Conservation (phyloP, 2,888 invertebrate genomes). For the Cremastobaeus sp. region DNA sequence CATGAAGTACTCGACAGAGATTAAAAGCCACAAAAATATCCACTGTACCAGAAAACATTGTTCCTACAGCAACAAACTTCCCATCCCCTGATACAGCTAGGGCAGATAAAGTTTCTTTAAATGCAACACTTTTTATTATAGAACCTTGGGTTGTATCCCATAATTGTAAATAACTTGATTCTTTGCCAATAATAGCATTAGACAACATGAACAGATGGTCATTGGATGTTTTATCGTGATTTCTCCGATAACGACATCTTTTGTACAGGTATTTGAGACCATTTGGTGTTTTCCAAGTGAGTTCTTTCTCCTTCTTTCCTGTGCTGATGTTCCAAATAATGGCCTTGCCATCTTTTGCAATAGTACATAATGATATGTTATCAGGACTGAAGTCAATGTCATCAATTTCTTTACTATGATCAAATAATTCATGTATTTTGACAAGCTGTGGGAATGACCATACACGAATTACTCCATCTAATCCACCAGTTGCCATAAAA, state of each 20-base stretch:
- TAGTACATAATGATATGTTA: constrained; percentile 87
- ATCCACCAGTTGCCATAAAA: constrained; percentile 93
- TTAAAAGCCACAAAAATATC: constrained; percentile 94
- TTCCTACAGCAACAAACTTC: constrained; percentile 93
- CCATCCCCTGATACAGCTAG: constrained; percentile 95
- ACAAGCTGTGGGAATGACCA: constrained; percentile 93
- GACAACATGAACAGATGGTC: constrained; percentile 86
- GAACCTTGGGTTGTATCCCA: constrained; percentile 86
- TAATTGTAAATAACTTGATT: constrained; percentile 86
- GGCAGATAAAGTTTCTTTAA: constrained; percentile 86
- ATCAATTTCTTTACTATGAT: constrained; percentile 94
- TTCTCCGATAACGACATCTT: constrained; percentile 83
- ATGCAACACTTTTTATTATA: constrained; percentile 82
- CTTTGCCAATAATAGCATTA: constrained; percentile 88
- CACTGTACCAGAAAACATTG: constrained; percentile 95
- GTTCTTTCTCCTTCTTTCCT: constrained; percentile 83
- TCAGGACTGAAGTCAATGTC: constrained; percentile 94
- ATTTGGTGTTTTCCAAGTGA: constrained; percentile 86
- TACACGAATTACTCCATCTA: constrained; percentile 90
- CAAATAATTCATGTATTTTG: constrained; percentile 84
- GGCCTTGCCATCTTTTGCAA: constrained; percentile 92
- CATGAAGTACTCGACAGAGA: constrained; percentile 91
- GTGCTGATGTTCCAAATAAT: constrained; percentile 87
- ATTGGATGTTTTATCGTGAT: constrained; percentile 69
- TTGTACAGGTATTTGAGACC: constrained; percentile 90